Evolutionary conservation across 2,888 invertebrate genomes (phyloP).

Genomic region (Meta bourneti): DNA sequence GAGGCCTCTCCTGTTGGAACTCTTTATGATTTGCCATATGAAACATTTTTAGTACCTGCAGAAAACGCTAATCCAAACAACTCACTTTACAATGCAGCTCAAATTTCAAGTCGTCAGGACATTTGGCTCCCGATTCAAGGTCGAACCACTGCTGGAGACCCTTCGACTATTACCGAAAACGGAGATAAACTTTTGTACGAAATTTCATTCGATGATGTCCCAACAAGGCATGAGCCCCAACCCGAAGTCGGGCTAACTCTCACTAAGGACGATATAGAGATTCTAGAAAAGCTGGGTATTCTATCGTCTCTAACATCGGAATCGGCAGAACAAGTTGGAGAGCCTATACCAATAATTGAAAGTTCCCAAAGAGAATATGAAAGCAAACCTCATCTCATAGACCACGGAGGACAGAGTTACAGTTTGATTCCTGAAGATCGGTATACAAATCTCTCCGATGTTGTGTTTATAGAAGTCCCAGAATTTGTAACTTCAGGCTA

Average conservation of each 20-base stretch:
- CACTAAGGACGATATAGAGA: conserved; percentile 65
- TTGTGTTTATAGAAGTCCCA: conserved; percentile 52
- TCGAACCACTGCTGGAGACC: background rate
- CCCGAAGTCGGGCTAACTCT: conserved; percentile 10
- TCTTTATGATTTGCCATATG: conserved; percentile 15
- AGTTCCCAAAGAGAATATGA: conserved; percentile 42
- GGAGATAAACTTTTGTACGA: conserved; percentile 20
- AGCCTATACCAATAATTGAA: background rate
- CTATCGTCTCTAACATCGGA: conserved; percentile 48
- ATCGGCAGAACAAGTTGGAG: background rate
- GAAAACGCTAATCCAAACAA: background rate
- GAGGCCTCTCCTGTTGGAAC: background rate
- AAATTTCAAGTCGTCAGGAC: background rate
- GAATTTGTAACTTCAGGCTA: conserved; percentile 52
- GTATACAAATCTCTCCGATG: conserved; percentile 32
- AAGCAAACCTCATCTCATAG: conserved; percentile 8
- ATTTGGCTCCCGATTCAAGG: background rate
- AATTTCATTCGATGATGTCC: conserved; percentile 42
- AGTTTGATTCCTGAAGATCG: background rate
- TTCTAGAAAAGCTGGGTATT: conserved; percentile 62
- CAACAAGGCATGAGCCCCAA: background rate
- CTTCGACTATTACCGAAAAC: background rate
- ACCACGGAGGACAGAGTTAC: conserved; percentile 31
- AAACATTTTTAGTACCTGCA: background rate
- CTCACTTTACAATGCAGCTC: background rate